Base-by-base conservation (phyloP, 2,888 invertebrate species). In the Pterobdella sp. region DNA sequence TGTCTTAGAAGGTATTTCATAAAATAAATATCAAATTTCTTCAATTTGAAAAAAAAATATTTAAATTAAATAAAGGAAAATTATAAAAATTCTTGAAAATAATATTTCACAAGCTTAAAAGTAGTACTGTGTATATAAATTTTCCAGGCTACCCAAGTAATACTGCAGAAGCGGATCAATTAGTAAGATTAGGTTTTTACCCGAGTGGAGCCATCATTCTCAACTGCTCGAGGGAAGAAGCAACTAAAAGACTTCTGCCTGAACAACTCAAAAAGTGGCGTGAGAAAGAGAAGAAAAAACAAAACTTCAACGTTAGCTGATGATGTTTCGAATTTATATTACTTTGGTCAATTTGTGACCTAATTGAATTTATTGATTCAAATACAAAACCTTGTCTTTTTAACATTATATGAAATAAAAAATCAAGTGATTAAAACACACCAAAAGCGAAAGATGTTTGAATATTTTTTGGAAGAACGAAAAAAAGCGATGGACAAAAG, bases 161-260 rank as follows among this genome's bases (percentile, higher is more conserved):
- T 22, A 76, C 79, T 29, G 83, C 82, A 7, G 84, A 84, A 74
- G 79, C 79, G n/a, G 77, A 78, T 7, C 82, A 79, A 76, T 72
- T 84, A 72, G 78, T 79, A 1, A 82, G 82, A 68, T 76, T 77
- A 32, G 82, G 82, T 7, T 76, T 83, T 69, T 82, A 81, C 76
- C 83, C 83, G 1, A 84, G 84, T 76, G 80, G 80, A n/a, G 81
- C 79, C 10, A 75, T 84, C 32, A 76, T 82, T 36, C 75, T 84
- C n/a, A 78, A 78, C 10, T 80, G 80, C 0, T 81, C 82, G 63
- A 81, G 81, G 67, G 77, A 77, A 34, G 84, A 84, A 74, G 80
- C 83, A 34, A 79, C 82, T 4, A 80, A 78, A 0, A 78, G 84
- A 18, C 77, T 83, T n/a, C 78, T 84, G 68, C 84, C 83, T 1